Evolutionary conservation across 1,140 invertebrate genomes (phyloP).

Genomic region (Zaprionus davidi): DNA sequence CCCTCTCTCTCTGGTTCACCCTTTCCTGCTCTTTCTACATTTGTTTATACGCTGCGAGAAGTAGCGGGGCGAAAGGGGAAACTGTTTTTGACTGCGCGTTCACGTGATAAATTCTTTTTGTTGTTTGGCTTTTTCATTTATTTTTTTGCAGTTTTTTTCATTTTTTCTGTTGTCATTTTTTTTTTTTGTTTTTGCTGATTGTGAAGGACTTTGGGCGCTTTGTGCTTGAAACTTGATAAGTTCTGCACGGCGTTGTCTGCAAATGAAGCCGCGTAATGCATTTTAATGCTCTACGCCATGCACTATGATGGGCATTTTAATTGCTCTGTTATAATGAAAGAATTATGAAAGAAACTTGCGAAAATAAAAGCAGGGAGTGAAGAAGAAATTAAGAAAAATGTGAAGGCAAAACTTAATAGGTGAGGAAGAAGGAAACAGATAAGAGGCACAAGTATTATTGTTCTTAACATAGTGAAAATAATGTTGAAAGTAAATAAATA

Average conservation of each 20-base stretch:
- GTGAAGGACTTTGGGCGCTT: constrained; percentile 56
- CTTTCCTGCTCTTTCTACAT: background rate
- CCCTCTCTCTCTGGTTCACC: background rate
- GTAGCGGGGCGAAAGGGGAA: constrained; percentile 30
- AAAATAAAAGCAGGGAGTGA: background rate
- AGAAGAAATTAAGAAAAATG: background rate
- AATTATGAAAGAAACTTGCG: background rate
- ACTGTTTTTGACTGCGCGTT: constrained; percentile 57
- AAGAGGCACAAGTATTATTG: background rate
- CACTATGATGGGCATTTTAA: constrained; percentile 20
- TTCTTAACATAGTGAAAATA: background rate
- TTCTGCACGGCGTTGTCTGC: constrained; percentile 42
- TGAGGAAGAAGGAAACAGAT: no score
- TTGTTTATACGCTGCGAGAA: constrained; percentile 29
- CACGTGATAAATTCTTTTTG: constrained; percentile 65
- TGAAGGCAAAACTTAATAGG: background rate
- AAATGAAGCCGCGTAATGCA: constrained; percentile 31
- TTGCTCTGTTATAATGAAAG: constrained; percentile 12
- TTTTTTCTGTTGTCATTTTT: background rate
- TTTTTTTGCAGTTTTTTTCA: constrained; percentile 15
- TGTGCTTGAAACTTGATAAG: constrained; percentile 47
- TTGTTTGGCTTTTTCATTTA: constrained; percentile 24
- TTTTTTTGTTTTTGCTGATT: constrained; percentile 31
- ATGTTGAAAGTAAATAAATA: background rate
- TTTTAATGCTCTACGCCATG: constrained; percentile 16